Conservation (phyloP, 2,888 invertebrate genomes). For the Andrena trimmerana region DNA sequence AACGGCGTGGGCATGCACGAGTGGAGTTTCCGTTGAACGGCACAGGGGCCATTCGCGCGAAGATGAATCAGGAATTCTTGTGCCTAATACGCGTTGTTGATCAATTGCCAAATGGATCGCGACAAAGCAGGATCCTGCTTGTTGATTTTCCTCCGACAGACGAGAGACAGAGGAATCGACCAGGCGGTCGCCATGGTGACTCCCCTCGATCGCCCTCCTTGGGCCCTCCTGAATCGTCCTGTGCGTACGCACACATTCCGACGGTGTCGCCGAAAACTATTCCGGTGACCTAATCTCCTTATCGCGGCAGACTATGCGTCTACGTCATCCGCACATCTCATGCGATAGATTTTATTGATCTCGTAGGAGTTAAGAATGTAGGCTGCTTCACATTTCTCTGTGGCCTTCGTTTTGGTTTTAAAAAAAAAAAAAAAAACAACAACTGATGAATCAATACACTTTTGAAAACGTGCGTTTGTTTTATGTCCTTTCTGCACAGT, state of each 20-base stretch:
- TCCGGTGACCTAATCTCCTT: constrained; percentile 28
- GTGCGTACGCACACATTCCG: constrained; percentile 23
- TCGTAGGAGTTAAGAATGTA: background rate
- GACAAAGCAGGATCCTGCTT: constrained; percentile 34
- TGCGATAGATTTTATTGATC: background rate
- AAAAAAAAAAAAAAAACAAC: background rate
- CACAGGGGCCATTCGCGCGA: too few species aligned
- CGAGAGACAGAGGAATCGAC: constrained; percentile 76
- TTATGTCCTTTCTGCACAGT: too few species aligned
- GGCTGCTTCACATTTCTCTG: too few species aligned
- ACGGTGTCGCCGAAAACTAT: constrained; percentile 24
- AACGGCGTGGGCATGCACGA: too few species aligned
- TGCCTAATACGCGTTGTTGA: background rate
- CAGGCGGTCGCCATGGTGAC: constrained; percentile 80
- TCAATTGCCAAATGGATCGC: constrained; percentile 22
- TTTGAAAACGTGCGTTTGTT: too few species aligned
- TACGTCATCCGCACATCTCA: background rate
- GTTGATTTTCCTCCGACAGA: constrained; percentile 57
- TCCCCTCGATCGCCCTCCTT: constrained; percentile 64
- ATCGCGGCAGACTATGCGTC: background rate
- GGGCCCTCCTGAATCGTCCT: constrained; percentile 57
- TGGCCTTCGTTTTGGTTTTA: too few species aligned
- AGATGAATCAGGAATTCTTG: background rate
- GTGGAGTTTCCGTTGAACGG: too few species aligned
- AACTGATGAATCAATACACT: background rate